Evolutionary conservation across 1,140 invertebrate genomes (phyloP).

Genomic region (Probaryconus sp.): DNA sequence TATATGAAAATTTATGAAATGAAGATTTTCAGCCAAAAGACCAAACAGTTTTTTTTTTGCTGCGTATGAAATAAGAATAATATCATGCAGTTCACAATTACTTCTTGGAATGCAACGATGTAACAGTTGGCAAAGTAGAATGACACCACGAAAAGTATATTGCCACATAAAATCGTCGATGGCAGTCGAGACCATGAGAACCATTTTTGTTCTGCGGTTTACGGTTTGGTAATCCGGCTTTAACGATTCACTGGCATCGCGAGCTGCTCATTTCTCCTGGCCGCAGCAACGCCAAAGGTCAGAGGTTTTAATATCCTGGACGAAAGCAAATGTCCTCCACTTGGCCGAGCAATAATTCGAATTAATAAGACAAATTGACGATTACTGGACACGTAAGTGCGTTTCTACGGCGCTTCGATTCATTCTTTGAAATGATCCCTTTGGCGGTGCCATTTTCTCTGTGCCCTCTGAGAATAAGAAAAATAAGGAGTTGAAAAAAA

Average conservation of each 20-base stretch:
- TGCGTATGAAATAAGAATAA: not conserved
- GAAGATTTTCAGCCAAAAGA: too few relatives aligned
- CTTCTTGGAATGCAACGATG: slow-evolving; percentile 6
- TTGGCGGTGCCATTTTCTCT: slow-evolving; percentile 34
- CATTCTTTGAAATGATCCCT: slow-evolving; percentile 52
- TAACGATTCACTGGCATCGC: slow-evolving; percentile 54
- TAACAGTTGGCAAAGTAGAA: slow-evolving; percentile 20
- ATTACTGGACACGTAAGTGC: slow-evolving; percentile 63
- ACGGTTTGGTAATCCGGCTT: slow-evolving; percentile 52
- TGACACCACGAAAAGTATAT: slow-evolving; percentile 30
- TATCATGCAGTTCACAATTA: slow-evolving; percentile 11
- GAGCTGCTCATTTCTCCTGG: slow-evolving; percentile 59
- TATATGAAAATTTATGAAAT: too few relatives aligned
- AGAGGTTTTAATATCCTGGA: slow-evolving; percentile 78
- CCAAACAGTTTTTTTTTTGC: too few relatives aligned
- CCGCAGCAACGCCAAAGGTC: slow-evolving; percentile 73
- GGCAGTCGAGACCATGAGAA: slow-evolving; percentile 47
- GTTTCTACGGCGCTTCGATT: slow-evolving; percentile 57
- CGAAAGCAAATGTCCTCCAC: slow-evolving; percentile 63
- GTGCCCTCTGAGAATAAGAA: too few relatives aligned
- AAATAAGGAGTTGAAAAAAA: too few relatives aligned
- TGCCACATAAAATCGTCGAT: slow-evolving; percentile 42
- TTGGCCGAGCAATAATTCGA: slow-evolving; percentile 76
- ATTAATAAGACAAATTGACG: slow-evolving; percentile 77
- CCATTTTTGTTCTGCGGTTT: slow-evolving; percentile 58